A percentile compares a stretch with the other conserved stretches of the same genome.
phyloP scores from a whole-genome alignment of 2,797 vertebrate species.

The Sebastes matsubarae region DNA sequence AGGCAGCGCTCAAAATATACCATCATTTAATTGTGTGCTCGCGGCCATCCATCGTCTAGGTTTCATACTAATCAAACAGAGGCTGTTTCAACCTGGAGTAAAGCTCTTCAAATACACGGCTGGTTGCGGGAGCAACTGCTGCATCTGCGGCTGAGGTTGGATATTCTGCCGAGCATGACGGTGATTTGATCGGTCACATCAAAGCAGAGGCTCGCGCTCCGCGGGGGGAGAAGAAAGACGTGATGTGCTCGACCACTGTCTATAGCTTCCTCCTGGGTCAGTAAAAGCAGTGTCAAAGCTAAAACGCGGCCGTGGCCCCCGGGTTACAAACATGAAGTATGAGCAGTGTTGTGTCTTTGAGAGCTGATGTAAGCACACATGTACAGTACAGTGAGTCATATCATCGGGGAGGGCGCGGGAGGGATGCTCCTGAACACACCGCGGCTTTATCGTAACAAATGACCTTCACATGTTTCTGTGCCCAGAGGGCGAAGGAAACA shows the following conservation, averaged over 20 bases:
- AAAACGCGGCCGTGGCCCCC: slow-evolving; percentile 40
- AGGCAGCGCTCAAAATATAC: neutral
- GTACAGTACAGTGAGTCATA: slow-evolving; percentile 48
- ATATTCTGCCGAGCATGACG: slow-evolving; percentile 52
- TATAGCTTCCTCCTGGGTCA: slow-evolving; percentile 51
- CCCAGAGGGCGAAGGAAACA: slow-evolving; percentile 39
- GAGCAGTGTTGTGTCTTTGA: slow-evolving; percentile 24
- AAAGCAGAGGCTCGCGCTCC: slow-evolving; percentile 44
- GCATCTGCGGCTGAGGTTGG: slow-evolving; percentile 21
- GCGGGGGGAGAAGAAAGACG: slow-evolving; percentile 34
- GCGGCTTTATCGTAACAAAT: slow-evolving; percentile 67
- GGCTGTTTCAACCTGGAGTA: slow-evolving; percentile 10
- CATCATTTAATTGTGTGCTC: neutral
- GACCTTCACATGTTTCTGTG: slow-evolving; percentile 65
- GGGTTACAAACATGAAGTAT: slow-evolving; percentile 66
- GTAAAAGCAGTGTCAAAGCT: slow-evolving; percentile 51
- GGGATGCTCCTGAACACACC: slow-evolving; percentile 42
- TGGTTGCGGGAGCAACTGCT: slow-evolving; percentile 50
- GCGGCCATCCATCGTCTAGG: neutral
- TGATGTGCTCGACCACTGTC: slow-evolving; percentile 56
- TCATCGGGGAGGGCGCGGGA: neutral
- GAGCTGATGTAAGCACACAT: slow-evolving; percentile 21
- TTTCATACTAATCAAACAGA: slow-evolving; percentile 16
- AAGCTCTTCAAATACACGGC: slow-evolving; percentile 37
- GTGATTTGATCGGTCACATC: slow-evolving; percentile 68